Evolutionary conservation across 2,113 vertebrate species (phyloP).

Genomic region (Beaufortia kweichowensis): DNA sequence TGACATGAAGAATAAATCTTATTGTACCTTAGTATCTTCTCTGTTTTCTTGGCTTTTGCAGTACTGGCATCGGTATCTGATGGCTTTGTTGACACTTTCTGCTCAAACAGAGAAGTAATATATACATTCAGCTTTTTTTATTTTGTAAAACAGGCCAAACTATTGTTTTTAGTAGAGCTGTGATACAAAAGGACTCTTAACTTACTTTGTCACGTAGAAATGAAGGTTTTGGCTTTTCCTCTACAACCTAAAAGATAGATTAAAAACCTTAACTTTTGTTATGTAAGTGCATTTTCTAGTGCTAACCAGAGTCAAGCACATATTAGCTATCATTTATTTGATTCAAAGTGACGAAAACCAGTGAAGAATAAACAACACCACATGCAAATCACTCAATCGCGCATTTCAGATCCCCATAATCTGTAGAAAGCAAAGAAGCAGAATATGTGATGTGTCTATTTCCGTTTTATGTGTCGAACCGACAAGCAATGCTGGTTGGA

Average conservation of each 20-base stretch:
- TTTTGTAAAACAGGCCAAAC: too few species aligned
- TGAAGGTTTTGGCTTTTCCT: slow-evolving; percentile 53
- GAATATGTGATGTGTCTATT: slow-evolving; percentile 23
- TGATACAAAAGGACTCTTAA: background rate
- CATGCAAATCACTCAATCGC: slow-evolving; percentile 13
- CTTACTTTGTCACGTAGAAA: slow-evolving; percentile 49
- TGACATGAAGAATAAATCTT: background rate
- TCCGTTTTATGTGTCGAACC: background rate
- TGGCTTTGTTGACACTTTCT: slow-evolving; percentile 72
- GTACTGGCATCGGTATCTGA: slow-evolving; percentile 79
- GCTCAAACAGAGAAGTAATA: slow-evolving; percentile 57
- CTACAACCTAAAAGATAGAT: slow-evolving; percentile 58
- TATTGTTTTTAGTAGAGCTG: too few species aligned
- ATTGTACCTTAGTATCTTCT: slow-evolving; percentile 81
- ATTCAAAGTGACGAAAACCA: background rate
- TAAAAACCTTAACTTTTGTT: slow-evolving; percentile 16
- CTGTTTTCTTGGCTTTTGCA: slow-evolving; percentile 81
- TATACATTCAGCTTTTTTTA: too few species aligned
- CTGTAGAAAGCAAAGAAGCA: slow-evolving; percentile 44
- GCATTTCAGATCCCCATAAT: slow-evolving; percentile 17
- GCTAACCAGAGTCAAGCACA: background rate
- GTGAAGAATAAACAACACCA: background rate
- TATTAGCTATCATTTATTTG: background rate
- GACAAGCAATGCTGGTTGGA: background rate
- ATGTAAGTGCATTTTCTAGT: background rate